phyloP scores from a whole-genome alignment of 2,888 invertebrate genomes.

The Lamproptera curius region DNA sequence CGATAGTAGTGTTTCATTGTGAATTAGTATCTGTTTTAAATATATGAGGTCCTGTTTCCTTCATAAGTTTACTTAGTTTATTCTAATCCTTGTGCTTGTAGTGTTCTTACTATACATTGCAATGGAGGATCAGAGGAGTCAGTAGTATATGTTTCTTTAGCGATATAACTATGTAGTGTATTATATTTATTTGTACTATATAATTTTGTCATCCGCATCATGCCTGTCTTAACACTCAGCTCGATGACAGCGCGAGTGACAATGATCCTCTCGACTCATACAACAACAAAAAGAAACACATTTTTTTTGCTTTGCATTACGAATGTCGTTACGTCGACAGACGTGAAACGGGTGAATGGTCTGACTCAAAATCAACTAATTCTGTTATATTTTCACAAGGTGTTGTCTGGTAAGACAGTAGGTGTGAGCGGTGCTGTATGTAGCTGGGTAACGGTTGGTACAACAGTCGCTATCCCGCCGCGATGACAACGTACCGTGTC shows the following conservation, averaged over 20 bases:
- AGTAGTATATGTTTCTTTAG: constrained; percentile 56
- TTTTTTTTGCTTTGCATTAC: constrained; percentile 54
- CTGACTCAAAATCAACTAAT: constrained; percentile 76
- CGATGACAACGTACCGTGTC: constrained; percentile 51
- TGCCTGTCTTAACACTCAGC: constrained; percentile 50
- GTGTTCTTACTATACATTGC: constrained; percentile 49
- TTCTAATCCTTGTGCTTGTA: constrained; percentile 60
- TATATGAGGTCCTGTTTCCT: constrained; percentile 56
- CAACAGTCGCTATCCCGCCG: constrained; percentile 56
- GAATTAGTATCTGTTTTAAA: constrained; percentile 18
- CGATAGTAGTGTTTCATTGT: constrained; percentile 41
- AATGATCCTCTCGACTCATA: constrained; percentile 62
- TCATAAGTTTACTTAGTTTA: constrained; percentile 44
- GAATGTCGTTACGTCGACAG: constrained; percentile 37
- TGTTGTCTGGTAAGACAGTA: constrained; percentile 77
- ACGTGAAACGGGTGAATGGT: constrained; percentile 59
- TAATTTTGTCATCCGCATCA: constrained; percentile 56
- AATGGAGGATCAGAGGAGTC: constrained; percentile 61
- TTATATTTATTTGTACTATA: constrained; percentile 51
- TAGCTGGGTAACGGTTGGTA: constrained; percentile 70
- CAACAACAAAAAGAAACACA: no score
- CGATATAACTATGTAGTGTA: constrained; percentile 59
- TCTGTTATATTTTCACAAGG: constrained; percentile 77
- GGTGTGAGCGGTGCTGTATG: constrained; percentile 72
- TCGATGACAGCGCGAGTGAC: constrained; percentile 56